Percentiles rank a stretch among this genome's conserved stretches.
Conservation (phyloP, 2,113 vertebrate genomes). For the Irena cyanogastra region DNA sequence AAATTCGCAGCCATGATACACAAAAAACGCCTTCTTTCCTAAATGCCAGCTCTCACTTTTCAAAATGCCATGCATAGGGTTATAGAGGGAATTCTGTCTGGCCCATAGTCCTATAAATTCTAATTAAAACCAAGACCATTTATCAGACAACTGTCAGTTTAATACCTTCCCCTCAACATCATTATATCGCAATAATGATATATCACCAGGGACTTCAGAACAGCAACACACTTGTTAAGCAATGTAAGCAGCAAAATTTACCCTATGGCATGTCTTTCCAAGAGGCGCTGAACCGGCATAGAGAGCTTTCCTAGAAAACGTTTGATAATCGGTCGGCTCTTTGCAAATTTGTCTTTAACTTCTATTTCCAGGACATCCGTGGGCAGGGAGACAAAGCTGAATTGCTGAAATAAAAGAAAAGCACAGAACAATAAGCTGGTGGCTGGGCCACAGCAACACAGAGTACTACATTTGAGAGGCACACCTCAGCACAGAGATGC, state of each 20-base stretch:
- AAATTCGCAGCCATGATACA: background rate
- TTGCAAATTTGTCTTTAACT: constrained; percentile 98
- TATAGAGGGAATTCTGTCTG: background rate
- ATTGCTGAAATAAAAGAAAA: constrained; percentile 77
- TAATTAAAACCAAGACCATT: background rate
- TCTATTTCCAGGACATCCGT: constrained; percentile 98
- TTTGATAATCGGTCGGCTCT: constrained; percentile 97
- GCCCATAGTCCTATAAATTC: background rate
- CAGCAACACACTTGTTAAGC: background rate
- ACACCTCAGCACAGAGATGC: background rate
- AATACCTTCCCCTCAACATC: background rate
- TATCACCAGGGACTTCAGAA: background rate
- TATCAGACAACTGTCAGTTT: background rate
- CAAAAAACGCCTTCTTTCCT: background rate
- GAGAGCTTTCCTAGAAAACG: constrained; percentile 95
- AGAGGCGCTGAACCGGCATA: constrained; percentile 91
- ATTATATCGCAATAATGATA: background rate
- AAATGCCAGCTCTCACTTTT: background rate
- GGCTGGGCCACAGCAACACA: background rate
- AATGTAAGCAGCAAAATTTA: constrained; percentile 55
- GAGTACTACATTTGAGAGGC: background rate
- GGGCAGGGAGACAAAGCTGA: constrained; percentile 94
- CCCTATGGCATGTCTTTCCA: constrained; percentile 98
- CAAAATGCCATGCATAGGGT: background rate
- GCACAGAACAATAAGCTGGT: background rate